A percentile compares a stretch with the other conserved stretches of the same genome.
Conservation (phyloP, 2,113 vertebrate species). For the Solea senegalensis region DNA sequence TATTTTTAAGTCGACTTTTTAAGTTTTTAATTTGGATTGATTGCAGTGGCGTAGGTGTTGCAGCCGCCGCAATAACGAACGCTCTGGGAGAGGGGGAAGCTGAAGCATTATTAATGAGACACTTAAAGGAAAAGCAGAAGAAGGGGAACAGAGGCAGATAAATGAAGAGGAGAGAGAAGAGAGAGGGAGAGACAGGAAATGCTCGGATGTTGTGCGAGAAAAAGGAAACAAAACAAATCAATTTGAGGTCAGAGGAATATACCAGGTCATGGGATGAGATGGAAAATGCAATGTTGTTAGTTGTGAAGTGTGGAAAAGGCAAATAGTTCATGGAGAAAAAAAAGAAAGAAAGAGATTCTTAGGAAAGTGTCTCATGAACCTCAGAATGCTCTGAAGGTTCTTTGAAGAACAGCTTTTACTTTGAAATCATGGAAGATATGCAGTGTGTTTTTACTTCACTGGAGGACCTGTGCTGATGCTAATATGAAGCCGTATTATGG, state of each 20-base stretch:
- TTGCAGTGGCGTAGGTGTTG: slow-evolving; percentile 53
- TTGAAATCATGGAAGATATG: too few relatives aligned
- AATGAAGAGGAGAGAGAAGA: slow-evolving; percentile 3
- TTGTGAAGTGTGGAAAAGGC: neutral
- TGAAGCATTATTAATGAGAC: slow-evolving; percentile 67
- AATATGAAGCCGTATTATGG: too few relatives aligned
- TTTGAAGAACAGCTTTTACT: too few relatives aligned
- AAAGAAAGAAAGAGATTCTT: too few relatives aligned
- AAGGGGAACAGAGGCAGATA: slow-evolving; percentile 26
- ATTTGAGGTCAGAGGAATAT: neutral
- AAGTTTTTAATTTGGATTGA: slow-evolving; percentile 69
- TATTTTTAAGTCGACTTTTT: slow-evolving; percentile 38
- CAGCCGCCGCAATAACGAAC: slow-evolving; percentile 51
- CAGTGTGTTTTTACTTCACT: too few relatives aligned
- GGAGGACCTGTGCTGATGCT: too few relatives aligned
- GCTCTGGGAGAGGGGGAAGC: slow-evolving; percentile 41
- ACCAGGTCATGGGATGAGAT: neutral
- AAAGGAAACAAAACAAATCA: neutral
- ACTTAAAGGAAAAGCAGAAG: slow-evolving; percentile 52
- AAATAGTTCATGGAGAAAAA: too few relatives aligned
- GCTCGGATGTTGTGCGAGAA: neutral
- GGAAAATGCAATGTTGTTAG: neutral
- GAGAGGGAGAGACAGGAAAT: neutral
- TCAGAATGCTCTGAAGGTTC: too few relatives aligned
- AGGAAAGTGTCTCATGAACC: too few relatives aligned